Percentiles rank a stretch among this genome's conserved stretches.
Evolutionary conservation across 2,888 invertebrate genomes (phyloP).

Genomic region (Aleiodes testaceus): DNA sequence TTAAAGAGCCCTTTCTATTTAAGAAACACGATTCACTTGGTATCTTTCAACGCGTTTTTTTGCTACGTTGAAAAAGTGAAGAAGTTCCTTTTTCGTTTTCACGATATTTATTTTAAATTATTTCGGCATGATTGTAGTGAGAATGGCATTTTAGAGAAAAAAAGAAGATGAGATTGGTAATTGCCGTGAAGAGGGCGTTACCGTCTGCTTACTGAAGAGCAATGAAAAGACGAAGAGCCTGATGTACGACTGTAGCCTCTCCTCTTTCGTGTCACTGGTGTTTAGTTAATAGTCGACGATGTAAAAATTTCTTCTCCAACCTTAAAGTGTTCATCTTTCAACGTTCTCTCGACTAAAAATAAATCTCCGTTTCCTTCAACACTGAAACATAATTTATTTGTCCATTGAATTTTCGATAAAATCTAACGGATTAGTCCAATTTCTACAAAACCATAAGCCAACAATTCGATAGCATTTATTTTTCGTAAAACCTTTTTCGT

Average conservation of each 20-base stretch:
- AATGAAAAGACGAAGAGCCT: slow-evolving; percentile 58
- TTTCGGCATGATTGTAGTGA: slow-evolving; percentile 23
- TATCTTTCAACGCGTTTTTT: slow-evolving; percentile 20
- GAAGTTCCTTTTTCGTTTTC: background rate
- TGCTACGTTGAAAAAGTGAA: background rate
- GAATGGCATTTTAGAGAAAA: slow-evolving; percentile 41
- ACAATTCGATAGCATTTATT: too few species aligned
- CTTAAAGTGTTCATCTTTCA: slow-evolving; percentile 27
- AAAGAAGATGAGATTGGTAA: slow-evolving; percentile 48
- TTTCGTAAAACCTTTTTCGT: too few species aligned
- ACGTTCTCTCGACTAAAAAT: slow-evolving; percentile 8
- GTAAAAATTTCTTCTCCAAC: slow-evolving; percentile 25
- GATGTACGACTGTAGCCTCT: slow-evolving; percentile 64
- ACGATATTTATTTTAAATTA: background rate
- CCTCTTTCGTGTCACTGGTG: slow-evolving; percentile 63
- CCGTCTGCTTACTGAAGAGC: slow-evolving; percentile 57
- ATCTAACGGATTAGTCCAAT: too few species aligned
- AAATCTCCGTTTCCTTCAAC: too few species aligned
- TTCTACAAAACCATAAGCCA: too few species aligned
- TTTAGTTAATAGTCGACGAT: slow-evolving; percentile 64
- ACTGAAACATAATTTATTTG: too few species aligned
- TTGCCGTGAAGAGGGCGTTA: slow-evolving; percentile 55
- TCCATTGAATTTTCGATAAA: too few species aligned
- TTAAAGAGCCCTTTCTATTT: slow-evolving; percentile 68
- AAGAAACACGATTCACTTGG: slow-evolving; percentile 49